A percentile compares a stretch with the other conserved stretches of the same genome.
phyloP scores from a whole-genome alignment of 2,888 invertebrate species.

The Cataglyphis rosenhaueri region DNA sequence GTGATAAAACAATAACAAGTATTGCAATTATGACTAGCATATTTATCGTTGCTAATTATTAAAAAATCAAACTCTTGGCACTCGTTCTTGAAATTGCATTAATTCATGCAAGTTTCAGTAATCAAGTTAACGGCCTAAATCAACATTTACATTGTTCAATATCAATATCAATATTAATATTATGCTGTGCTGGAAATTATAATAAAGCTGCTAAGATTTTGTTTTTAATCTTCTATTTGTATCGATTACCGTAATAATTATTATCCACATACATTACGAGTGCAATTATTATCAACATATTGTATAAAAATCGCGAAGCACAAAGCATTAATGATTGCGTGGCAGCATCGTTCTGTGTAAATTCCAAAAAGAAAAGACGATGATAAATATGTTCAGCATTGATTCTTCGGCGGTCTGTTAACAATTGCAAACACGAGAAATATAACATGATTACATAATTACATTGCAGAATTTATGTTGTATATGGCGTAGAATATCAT shows the following conservation, averaged over 20 bases:
- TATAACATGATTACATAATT: too few species aligned
- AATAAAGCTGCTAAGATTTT: constrained; percentile 8
- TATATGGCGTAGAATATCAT: neutral
- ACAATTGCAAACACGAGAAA: too few species aligned
- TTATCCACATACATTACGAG: neutral
- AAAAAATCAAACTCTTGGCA: neutral
- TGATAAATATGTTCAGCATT: too few species aligned
- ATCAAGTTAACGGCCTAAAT: constrained; percentile 22
- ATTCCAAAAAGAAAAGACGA: too few species aligned
- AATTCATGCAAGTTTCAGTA: neutral
- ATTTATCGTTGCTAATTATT: neutral
- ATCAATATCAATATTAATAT: constrained; percentile 11
- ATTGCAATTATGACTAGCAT: neutral
- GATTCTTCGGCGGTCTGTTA: too few species aligned
- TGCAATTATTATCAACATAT: too few species aligned
- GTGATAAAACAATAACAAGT: neutral
- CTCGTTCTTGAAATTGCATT: neutral
- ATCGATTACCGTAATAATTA: neutral
- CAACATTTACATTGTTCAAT: neutral
- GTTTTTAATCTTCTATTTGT: constrained; percentile 29
- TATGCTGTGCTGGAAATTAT: constrained; percentile 17
- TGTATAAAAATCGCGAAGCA: neutral
- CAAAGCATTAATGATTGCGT: too few species aligned
- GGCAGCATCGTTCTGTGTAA: too few species aligned
- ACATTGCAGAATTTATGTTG: too few species aligned